Evolutionary conservation across 2,113 vertebrate species (phyloP), one percentile per base, ranked within the genome.

Genomic region (Notechis scutatus): DNA sequence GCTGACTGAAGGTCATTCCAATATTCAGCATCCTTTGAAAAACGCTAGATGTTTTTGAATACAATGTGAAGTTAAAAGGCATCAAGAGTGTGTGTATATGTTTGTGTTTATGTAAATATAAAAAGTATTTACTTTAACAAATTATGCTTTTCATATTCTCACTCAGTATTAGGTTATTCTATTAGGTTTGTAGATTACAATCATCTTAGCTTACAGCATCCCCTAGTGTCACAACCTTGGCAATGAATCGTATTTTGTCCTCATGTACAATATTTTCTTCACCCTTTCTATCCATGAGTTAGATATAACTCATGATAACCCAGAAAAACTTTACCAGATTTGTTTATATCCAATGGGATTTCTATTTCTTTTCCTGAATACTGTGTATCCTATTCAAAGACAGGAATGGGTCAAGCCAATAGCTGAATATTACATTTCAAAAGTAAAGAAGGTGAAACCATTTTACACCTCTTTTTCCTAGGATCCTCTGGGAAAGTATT

Each of bases 1-100:
- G 50, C 88, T 95, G 94, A 93, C 94, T 56, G 94, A 94, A 89
- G 92, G 42, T 87, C 61, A 0, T 94, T 96, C 88, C 88, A 29
- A 94, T 93, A 42, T 14, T 90, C 94, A 95, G 92, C 94, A 95
- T 95, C 74, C 64, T 92, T 91, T 91, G 91, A 94, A 89, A 55
- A 90, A 50, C 69, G 89, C 90, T 50, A 57, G 85, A 89, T 74
- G 94, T 74, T 95, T 96, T 92, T 95, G 57, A 94, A 95, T 95
- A 59, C 89, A 95, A 85, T 94, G 88, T 95, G 93, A 95, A 94
- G 93, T 11, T 50, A 90, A 87, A 64, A 94, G 92, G 90, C 94
- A 91, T 94, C 91, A 97, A 95, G 93, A 94, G 94, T 95, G 95
- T 93, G 92, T 93, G 90, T 88, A 23, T 39, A 26, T 89, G 92